Evolutionary conservation across 2,113 vertebrate genomes (phyloP), one percentile per base, ranked within the genome.

Genomic region (Elaphurus davidianus): DNA sequence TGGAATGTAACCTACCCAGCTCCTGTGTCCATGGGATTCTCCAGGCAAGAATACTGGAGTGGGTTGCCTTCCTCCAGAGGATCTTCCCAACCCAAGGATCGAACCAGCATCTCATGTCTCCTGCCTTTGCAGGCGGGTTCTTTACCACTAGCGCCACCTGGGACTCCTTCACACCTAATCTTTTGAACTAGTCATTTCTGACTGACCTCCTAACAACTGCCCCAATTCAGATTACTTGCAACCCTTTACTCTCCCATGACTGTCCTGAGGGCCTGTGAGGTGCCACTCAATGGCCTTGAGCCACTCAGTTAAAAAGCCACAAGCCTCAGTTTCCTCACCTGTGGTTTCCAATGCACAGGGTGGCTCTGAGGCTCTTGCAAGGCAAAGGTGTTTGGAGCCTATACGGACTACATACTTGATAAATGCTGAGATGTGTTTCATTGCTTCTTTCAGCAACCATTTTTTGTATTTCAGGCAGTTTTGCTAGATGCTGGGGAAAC

Each of bases 141-240:
- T 43, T 76, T 76, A 43, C 40, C 71, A 43, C 23, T 76, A 43
- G 40, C 23, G 3, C 71, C 71, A 76, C 71, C 71, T 76, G 40
- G 23, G 40, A 76, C 71, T 76, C 40, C 71, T 27, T 97, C 87
- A 90, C 71, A 91, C 62, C 54, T 93, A 85, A 83, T 96, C n/a
- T 62, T 91, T 52, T 55, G 76, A 91, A 45, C 47, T 55, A 40
- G 33, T 96, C 50, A 47, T 93, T 97, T 96, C 59, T 94, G 81
- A 94, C 83, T 86, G 47, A 89, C 21, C 45, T 62, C 83, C 23
- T 71, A 62, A 84, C 50, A 86, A 74, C 92, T 90, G 90, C 86
- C 28, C 50, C 67, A 88, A 28, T 59, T 91, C 84, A 81, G 64
- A 1, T 10, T 74, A 67, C 52, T 94, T 47, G 54, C 54, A 86